These are phyloP conservation scores for Leucophora obtusa DNA, from an alignment of 2,888 invertebrate species.

Conservation along the genomic window DNA sequence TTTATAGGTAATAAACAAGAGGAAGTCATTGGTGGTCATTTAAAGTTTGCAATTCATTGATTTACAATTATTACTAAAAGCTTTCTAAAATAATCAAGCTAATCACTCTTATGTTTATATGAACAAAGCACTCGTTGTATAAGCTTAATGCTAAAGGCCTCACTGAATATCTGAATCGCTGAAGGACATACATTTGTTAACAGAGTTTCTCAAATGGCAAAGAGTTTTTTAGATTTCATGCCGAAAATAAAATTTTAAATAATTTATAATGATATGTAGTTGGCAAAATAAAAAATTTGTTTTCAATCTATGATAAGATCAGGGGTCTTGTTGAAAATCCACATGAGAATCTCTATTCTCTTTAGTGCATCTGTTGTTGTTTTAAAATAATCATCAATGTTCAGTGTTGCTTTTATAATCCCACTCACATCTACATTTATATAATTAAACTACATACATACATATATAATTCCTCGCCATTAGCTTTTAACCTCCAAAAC, in stretches of 20 bases:
- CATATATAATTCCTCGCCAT: slow-evolving; percentile 49
- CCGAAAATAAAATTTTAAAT: too few species aligned
- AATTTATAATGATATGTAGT: too few species aligned
- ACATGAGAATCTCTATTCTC: not conserved
- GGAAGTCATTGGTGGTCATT: slow-evolving; percentile 61
- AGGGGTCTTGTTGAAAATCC: too few species aligned
- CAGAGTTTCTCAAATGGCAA: not conserved
- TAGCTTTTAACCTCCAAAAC: slow-evolving; percentile 57
- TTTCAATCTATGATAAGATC: too few species aligned
- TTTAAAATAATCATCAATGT: slow-evolving; percentile 26
- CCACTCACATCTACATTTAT: slow-evolving; percentile 19
- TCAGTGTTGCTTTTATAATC: slow-evolving; percentile 53
- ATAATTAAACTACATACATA: not conserved
- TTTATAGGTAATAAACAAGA: slow-evolving; percentile 24
- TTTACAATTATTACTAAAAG: slow-evolving; percentile 72
- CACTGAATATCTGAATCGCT: not conserved
- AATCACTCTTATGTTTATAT: slow-evolving; percentile 47
- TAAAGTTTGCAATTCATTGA: slow-evolving; percentile 68
- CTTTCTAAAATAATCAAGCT: slow-evolving; percentile 60
- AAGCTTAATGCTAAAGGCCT: slow-evolving; percentile 30
- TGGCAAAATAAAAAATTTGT: too few species aligned
- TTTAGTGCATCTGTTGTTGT: slow-evolving; percentile 7
- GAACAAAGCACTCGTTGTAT: slow-evolving; percentile 13
- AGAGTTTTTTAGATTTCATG: too few species aligned
- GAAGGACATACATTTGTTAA: not conserved